phyloP scores from a whole-genome alignment of 2,113 vertebrate species.

The Spizaetus ornatus region DNA sequence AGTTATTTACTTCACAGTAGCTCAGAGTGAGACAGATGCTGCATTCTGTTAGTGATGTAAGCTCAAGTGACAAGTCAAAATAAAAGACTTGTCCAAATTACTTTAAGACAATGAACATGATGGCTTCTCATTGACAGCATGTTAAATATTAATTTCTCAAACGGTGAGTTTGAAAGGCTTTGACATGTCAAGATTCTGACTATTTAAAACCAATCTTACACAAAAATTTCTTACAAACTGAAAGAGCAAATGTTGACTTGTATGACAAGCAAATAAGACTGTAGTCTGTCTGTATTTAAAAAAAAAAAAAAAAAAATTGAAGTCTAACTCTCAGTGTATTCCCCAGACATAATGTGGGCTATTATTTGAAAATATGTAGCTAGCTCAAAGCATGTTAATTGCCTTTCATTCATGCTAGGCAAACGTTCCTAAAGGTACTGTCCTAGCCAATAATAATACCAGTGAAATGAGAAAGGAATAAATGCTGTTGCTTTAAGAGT shows the following conservation, averaged over 20 bases:
- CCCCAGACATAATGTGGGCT: background rate
- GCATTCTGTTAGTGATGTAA: background rate
- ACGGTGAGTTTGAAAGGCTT: background rate
- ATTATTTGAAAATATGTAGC: background rate
- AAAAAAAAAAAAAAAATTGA: background rate
- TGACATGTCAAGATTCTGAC: background rate
- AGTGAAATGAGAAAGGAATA: background rate
- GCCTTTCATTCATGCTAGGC: background rate
- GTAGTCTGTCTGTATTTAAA: background rate
- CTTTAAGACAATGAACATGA: background rate
- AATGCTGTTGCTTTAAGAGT: background rate
- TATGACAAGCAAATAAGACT: background rate
- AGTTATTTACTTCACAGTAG: background rate
- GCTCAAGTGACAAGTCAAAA: conserved; percentile 28
- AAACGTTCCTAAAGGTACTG: background rate
- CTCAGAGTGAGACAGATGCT: background rate
- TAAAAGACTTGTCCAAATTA: background rate
- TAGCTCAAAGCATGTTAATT: background rate
- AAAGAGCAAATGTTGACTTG: background rate
- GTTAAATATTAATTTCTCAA: conserved; percentile 21
- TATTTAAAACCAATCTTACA: background rate
- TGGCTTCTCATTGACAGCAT: background rate
- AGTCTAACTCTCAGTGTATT: background rate
- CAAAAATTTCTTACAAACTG: background rate
- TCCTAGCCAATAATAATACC: background rate